Percentiles rank a stretch among this genome's conserved stretches.
Evolutionary conservation across 2,797 vertebrate species (phyloP).

Genomic region (Molossus molossus): DNA sequence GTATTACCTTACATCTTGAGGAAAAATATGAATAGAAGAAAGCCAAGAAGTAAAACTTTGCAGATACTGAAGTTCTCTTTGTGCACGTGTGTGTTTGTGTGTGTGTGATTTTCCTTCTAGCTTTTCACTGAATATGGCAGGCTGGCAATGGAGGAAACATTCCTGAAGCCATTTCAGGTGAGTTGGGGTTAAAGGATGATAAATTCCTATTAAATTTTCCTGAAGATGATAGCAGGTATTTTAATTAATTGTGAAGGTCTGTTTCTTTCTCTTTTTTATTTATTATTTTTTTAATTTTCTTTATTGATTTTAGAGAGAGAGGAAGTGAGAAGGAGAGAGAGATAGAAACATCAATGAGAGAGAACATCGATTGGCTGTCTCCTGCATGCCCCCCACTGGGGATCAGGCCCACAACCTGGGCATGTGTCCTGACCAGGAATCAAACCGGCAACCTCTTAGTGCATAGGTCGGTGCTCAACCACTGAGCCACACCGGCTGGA

Average conservation of each 20-base stretch:
- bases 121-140: conserved; percentile 99
- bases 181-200: conserved; percentile 70
- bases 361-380: no score
- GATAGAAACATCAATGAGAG: no score
- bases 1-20: conserved; percentile 28
- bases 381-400: no score
- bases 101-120: conserved; percentile 88
- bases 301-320: no score
- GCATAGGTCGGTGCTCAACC: no score
- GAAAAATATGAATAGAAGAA: conserved; percentile 46
- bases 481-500: no score
- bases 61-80: conserved; percentile 60
- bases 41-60: conserved; percentile 49
- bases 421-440: no score
- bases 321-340: no score
- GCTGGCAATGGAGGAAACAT: conserved; percentile 99
- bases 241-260: conserved; percentile 31
- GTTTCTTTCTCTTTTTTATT: conserved; percentile 40
- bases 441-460: no score
- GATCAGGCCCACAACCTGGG: no score
- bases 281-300: no score
- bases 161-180: conserved; percentile 99
- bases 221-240: conserved; percentile 3
- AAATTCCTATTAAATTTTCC: conserved; percentile 57
- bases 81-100: not conserved